Conservation (phyloP, 2,113 vertebrate genomes). For the Probosciger aterrimus region DNA sequence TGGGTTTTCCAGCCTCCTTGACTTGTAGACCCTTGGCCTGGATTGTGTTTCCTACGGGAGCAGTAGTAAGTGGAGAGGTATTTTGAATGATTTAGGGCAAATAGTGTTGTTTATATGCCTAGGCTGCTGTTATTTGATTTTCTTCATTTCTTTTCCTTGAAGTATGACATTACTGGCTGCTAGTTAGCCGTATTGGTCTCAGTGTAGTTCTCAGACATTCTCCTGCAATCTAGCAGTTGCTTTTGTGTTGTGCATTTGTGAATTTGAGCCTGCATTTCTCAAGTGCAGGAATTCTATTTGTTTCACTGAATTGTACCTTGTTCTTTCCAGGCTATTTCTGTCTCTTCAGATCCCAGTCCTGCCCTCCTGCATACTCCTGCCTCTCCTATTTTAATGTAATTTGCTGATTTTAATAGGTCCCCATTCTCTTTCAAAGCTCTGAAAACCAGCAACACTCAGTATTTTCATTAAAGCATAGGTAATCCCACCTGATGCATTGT, state of each 20-base stretch:
- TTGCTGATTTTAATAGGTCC: neutral
- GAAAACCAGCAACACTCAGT: neutral
- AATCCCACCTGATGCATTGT: neutral
- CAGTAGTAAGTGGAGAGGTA: neutral
- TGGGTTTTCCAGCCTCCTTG: neutral
- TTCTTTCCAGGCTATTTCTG: neutral
- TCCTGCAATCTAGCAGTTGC: neutral
- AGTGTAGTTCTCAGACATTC: neutral
- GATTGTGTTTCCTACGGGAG: neutral
- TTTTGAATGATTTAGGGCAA: neutral
- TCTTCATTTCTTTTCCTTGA: neutral
- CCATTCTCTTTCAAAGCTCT: neutral
- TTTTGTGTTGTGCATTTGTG: neutral
- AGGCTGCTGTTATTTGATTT: neutral
- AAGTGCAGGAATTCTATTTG: neutral
- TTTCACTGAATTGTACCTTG: neutral
- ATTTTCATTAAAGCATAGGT: neutral
- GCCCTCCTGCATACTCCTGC: neutral
- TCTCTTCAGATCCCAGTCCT: neutral
- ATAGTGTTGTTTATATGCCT: neutral
- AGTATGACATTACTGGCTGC: neutral
- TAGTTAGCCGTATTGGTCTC: neutral
- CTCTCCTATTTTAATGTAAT: neutral
- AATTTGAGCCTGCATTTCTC: neutral
- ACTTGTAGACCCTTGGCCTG: neutral